Percentiles rank a stretch among this genome's conserved stretches.
These are phyloP conservation scores for Corythornis cristatus DNA, from an alignment of 2,113 vertebrate genomes.

Conservation along the genomic window DNA sequence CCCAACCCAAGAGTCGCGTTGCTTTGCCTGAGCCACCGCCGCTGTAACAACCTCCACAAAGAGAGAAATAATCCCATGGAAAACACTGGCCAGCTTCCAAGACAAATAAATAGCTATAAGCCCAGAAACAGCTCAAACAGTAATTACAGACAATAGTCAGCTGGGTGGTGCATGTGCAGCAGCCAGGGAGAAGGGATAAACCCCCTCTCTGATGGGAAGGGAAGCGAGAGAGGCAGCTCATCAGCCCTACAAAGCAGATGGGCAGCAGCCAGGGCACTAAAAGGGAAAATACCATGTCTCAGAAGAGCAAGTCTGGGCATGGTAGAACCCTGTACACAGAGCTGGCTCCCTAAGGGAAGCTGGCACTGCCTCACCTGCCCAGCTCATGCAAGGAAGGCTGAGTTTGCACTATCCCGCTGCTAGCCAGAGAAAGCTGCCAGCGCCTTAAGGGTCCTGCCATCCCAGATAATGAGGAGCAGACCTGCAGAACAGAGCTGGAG, in stretches of 20 bases:
- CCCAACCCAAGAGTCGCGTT: neutral
- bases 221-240: neutral
- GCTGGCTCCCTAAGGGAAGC: neutral
- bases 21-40: neutral
- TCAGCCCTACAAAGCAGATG: fast-evolving
- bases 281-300: neutral
- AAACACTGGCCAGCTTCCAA: constrained; percentile 43
- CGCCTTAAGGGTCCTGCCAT: neutral
- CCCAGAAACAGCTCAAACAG: neutral
- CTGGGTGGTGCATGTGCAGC: neutral
- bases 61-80: neutral
- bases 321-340: neutral
- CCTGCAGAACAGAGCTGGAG: neutral
- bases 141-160: neutral
- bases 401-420: neutral
- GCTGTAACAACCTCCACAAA: neutral
- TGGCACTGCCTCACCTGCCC: neutral
- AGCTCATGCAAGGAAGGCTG: neutral
- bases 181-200: neutral
- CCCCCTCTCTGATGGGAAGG: fast-evolving
- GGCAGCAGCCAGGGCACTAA: fast-evolving
- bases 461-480: neutral
- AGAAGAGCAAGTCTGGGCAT: neutral
- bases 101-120: constrained; percentile 33
- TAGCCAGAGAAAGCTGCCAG: neutral